phyloP scores from a whole-genome alignment of 2,797 vertebrate species.

The Mormyrops attenuatus region DNA sequence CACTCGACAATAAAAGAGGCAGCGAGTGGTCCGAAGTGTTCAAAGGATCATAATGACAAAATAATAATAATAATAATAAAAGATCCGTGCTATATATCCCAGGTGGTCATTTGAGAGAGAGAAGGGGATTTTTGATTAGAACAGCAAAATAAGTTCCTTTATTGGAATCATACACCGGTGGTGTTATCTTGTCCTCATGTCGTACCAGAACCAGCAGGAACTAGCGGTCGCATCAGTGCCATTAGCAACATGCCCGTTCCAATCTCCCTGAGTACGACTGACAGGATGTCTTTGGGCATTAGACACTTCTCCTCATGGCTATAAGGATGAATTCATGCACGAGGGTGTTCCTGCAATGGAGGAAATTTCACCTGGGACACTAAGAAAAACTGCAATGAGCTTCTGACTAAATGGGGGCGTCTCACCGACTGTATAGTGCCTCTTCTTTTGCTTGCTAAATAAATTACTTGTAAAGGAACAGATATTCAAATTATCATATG shows the following conservation, averaged over 20 bases:
- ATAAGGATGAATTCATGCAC: not conserved
- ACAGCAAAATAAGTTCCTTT: not conserved
- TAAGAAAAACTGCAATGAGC: not conserved
- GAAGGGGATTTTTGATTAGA: not conserved
- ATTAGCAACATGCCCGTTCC: not conserved
- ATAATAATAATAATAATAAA: not conserved
- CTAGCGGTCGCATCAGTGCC: not conserved
- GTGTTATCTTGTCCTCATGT: not conserved
- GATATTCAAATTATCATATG: not conserved
- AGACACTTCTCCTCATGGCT: not conserved
- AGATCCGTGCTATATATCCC: not conserved
- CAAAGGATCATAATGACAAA: constrained; percentile 17
- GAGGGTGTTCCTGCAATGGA: not conserved
- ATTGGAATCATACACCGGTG: no score
- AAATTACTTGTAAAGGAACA: not conserved
- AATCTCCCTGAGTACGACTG: not conserved
- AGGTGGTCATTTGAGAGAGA: constrained; percentile 13
- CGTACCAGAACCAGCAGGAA: not conserved
- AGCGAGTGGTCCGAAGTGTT: not conserved
- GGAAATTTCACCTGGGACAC: not conserved
- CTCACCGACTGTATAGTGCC: not conserved
- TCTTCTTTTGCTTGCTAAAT: not conserved
- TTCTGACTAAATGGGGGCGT: not conserved
- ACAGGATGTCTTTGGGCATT: not conserved
- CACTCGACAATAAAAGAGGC: constrained; percentile 9